Percentiles rank a stretch among this genome's conserved stretches.
Conservation (phyloP, 2,797 vertebrate species). For the Hyperoplus lanceolatus region DNA sequence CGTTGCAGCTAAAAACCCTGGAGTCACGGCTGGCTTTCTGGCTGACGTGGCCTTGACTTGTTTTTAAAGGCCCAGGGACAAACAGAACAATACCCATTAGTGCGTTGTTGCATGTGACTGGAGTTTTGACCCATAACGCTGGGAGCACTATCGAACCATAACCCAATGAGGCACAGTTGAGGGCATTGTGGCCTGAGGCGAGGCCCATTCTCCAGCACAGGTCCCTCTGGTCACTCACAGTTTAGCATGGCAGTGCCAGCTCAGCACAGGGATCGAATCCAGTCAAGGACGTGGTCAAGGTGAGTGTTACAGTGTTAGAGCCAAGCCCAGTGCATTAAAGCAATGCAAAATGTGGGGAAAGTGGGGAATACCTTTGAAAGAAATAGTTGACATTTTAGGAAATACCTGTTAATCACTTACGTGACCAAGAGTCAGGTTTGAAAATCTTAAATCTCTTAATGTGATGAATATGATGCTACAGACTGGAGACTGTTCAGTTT, state of each 20-base stretch:
- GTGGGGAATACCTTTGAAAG: not conserved
- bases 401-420: no score
- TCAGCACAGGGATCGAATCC: constrained; percentile 55
- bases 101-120: constrained; percentile 57
- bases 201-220: constrained; percentile 45
- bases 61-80: constrained; percentile 51
- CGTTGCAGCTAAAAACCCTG: constrained; percentile 42
- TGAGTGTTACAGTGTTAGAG: constrained; percentile 20
- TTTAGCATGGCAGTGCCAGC: constrained; percentile 51
- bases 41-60: constrained; percentile 61
- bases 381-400: not conserved
- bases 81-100: constrained; percentile 49
- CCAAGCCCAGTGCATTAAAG: constrained; percentile 4
- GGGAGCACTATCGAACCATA: constrained; percentile 60
- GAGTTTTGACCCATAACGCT: constrained; percentile 58
- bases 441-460: not conserved
- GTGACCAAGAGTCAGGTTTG: not conserved
- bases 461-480: not conserved
- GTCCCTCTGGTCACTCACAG: constrained; percentile 35
- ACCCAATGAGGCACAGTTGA: constrained; percentile 60
- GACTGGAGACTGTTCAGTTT: not conserved
- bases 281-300: constrained; percentile 57
- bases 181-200: constrained; percentile 40
- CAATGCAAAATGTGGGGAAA: not conserved
- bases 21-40: constrained; percentile 64